Evolutionary conservation across 1,140 invertebrate genomes (phyloP).

Genomic region (Probaryconus sp.): DNA sequence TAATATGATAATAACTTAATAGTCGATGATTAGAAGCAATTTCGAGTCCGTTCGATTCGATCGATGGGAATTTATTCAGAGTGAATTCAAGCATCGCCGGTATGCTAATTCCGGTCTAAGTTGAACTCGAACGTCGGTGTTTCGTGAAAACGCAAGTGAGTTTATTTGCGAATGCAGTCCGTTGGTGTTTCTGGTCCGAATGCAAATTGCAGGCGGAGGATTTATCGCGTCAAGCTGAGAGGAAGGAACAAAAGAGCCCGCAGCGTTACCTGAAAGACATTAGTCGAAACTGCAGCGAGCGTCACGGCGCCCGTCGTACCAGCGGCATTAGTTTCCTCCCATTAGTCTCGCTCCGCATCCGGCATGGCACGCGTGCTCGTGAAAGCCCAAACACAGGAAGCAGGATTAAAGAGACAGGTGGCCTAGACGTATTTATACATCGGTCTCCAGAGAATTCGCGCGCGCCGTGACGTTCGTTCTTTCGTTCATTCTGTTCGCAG

Average conservation of each 20-base stretch:
- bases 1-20: too few relatives aligned
- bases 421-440: slow-evolving; percentile 69
- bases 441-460: slow-evolving; percentile 67
- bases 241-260: slow-evolving; percentile 35
- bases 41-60: too few relatives aligned
- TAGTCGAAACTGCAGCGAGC: slow-evolving; percentile 45
- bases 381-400: slow-evolving; percentile 38
- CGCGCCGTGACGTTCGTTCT: slow-evolving; percentile 48
- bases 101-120: too few relatives aligned
- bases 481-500: slow-evolving; percentile 68
- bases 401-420: slow-evolving; percentile 72
- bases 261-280: slow-evolving; percentile 45
- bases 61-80: too few relatives aligned
- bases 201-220: slow-evolving; percentile 41
- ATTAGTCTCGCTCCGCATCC: slow-evolving; percentile 55
- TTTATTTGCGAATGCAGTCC: slow-evolving; percentile 21
- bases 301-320: slow-evolving; percentile 50
- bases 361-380: slow-evolving; percentile 52
- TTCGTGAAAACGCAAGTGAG: background rate
- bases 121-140: slow-evolving; percentile 5
- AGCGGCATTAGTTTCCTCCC: slow-evolving; percentile 58
- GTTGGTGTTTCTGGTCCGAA: slow-evolving; percentile 7
- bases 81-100: too few relatives aligned
- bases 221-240: slow-evolving; percentile 32
- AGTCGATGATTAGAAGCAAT: too few relatives aligned